Conservation (phyloP, 1,140 invertebrate genomes). For the Drosophila sproati region DNA sequence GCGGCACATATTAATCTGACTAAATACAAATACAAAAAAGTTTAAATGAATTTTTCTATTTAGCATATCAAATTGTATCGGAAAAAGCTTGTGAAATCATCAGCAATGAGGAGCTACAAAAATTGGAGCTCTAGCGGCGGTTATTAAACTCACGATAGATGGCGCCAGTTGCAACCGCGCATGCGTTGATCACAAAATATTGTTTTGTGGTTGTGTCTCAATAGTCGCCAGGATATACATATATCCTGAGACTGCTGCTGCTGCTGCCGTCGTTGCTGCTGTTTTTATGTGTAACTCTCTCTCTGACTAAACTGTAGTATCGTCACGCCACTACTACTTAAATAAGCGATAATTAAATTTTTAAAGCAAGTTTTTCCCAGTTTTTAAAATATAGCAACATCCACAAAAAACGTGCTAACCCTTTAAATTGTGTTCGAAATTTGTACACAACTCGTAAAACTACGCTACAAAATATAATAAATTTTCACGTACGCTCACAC, state of each 20-base stretch:
- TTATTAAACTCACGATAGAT: neutral
- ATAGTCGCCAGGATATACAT: conserved; percentile 46
- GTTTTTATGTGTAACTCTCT: conserved; percentile 61
- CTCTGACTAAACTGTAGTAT: conserved; percentile 48
- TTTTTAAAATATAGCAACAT: conserved; percentile 21
- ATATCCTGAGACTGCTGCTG: conserved; percentile 20
- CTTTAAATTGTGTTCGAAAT: conserved; percentile 2
- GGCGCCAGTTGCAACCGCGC: conserved; percentile 25
- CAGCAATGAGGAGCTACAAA: conserved; percentile 53
- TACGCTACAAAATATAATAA: neutral
- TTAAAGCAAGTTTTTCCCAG: conserved; percentile 19
- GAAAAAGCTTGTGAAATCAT: conserved; percentile 62
- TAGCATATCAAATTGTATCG: conserved; percentile 64
- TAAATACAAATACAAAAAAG: neutral
- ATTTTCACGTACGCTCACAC: neutral
- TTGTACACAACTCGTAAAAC: conserved; percentile 3
- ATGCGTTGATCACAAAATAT: conserved; percentile 12
- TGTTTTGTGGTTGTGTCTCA: conserved; percentile 3
- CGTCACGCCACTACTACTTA: conserved; percentile 57
- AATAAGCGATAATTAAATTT: conserved; percentile 34
- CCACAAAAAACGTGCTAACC: conserved; percentile 1
- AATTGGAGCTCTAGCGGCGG: conserved; percentile 43
- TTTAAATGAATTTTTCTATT: neutral
- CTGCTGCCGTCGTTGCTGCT: conserved; percentile 31
- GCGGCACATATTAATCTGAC: neutral